Evolutionary conservation across 2,797 vertebrate species (phyloP), one percentile per base, ranked within the genome.

Genomic region (Rhynchotus rufescens): DNA sequence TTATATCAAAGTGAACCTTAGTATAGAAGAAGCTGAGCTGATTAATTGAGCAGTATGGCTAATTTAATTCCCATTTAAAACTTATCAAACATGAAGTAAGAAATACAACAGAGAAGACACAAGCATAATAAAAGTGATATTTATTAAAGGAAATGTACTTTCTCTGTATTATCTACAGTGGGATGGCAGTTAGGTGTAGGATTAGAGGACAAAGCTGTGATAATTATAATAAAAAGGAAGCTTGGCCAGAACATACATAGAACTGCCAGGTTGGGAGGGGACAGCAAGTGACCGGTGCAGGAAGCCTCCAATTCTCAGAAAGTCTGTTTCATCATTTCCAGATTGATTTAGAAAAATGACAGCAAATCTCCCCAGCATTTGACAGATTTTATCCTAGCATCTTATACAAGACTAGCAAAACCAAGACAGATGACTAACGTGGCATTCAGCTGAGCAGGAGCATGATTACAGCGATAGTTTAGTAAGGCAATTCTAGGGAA

Each of bases 401-500:
- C 66, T 75, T 38, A 13, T 14, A 23, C 36, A 84, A 93, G 78
- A 52, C 21, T 13, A 23, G 89, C 75, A 69, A 84, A 84, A 28
- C 59, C 72, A 51, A 73, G 88, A 88, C 62, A 59, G 83, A 81
- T 77, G 90, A 90, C 81, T 42, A 49, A 61, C 0, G 2, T 25
- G 32, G 83, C 69, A 22, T 69, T 89, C 80, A 66, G 12, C 52
- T 65, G 68, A 84, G 67, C 76, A 90, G 74, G 79, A 72, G 74
- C 72, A 38, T 51, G 67, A 92, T 28, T 34, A 15, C 74, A 28
- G 81, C 64, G 28, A 47, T 16, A 10, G 64, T 25, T 78, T 67
- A 86, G 80, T 71, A 17, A 86, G 77, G 88, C 80, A 92, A 81
- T 96, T 94, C 85, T 44, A 71, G 67, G 91, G 81, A 90, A 94